Percentiles rank a stretch among this genome's conserved stretches.
Evolutionary conservation across 2,113 vertebrate genomes (phyloP).

Genomic region (Trochalopteron elliotii): DNA sequence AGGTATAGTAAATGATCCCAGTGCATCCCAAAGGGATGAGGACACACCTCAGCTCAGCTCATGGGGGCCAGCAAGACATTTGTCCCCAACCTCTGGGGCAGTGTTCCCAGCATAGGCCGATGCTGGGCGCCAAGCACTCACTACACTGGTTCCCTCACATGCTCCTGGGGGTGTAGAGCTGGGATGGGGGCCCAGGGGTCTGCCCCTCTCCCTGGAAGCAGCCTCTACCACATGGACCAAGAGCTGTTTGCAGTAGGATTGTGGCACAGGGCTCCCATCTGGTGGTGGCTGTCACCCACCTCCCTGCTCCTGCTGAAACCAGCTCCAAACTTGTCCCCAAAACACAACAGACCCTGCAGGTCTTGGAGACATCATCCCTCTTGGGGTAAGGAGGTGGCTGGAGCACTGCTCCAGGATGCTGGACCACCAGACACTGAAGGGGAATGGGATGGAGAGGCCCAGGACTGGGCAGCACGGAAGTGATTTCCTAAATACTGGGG

Average conservation of each 20-base stretch:
- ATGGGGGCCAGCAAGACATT: accelerated
- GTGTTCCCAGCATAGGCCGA: background rate
- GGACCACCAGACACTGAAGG: background rate
- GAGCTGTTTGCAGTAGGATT: background rate
- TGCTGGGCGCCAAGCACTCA: accelerated
- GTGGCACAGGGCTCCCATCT: background rate
- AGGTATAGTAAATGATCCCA: background rate
- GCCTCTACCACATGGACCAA: accelerated
- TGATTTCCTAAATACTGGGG: background rate
- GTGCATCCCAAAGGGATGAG: background rate
- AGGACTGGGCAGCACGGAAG: background rate
- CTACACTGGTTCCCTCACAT: background rate
- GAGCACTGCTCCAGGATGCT: background rate
- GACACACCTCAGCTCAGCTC: background rate
- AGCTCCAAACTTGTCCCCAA: background rate
- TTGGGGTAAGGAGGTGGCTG: background rate
- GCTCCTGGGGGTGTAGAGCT: background rate
- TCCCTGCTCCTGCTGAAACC: background rate
- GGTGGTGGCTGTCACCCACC: background rate
- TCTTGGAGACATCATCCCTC: accelerated
- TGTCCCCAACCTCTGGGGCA: background rate
- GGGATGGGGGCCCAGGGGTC: background rate
- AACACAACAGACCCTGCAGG: background rate
- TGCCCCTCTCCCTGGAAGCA: background rate
- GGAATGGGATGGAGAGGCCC: background rate